Base-by-base conservation (phyloP, 2,797 vertebrate species). In the Rhynchonycteris naso region DNA sequence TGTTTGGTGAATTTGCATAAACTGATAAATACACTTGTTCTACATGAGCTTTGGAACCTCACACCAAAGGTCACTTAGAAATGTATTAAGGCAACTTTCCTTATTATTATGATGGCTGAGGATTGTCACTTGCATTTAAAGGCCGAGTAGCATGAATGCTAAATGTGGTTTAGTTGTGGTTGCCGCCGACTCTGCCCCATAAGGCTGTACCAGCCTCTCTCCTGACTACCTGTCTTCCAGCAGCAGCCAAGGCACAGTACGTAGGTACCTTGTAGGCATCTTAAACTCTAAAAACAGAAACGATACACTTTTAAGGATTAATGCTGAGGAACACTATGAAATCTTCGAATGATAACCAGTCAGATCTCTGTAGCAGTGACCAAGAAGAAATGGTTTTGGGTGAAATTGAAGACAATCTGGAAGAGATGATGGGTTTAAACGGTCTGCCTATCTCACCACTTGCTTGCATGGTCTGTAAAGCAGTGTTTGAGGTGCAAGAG, bases 391-490 rank as follows among this genome's bases (percentile, higher is more conserved):
- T 99, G 97, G 98, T 99, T 89, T 99, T 99, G 97, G 99, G 98
- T 1, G 99, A 99, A 96, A 99, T 99, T 94, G 99, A 99, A 38
- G 98, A 98, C 1, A 98, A 98, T 69, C 98, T 98, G 52, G 99
- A 99, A 86, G 99, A 99, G 98, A 99, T 99, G 98, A 99, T 99
- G 99, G 99, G 99, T 98, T 98, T 99, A 59, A 99, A 99, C 43
- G 99, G 99, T 97, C 98, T 99, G 93, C 99, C 99, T 95, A 98
- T 98, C n/a, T 98, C 99, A 0, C 99, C 99, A 10, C 99, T 99
- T 92, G 99, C 99, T 15, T 99, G 99, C 97, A 98, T 98, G 3
- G 99, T 99, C 81, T 99, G 99, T 0, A 99, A 99, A 88, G 98
- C 98, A 0, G 99, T 99, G 94, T 99, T 99, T 15, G 98, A 99